Evolutionary conservation across 1,140 invertebrate species (phyloP).

Genomic region (Lordiphosa mommai): DNA sequence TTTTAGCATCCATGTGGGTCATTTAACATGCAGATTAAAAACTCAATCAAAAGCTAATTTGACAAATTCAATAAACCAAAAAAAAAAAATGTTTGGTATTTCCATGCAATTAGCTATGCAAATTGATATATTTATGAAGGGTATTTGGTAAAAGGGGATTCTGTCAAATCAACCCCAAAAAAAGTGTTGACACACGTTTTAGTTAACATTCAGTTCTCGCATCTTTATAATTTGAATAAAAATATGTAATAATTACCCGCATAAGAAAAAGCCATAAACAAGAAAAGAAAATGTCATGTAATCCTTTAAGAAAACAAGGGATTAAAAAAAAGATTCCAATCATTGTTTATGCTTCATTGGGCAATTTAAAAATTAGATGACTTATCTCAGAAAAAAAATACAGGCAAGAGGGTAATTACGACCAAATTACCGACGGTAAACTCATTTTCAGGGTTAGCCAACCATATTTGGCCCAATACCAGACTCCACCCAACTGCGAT

Average conservation of each 20-base stretch:
- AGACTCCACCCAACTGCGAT: constrained; percentile 40
- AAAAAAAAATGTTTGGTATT: constrained; percentile 30
- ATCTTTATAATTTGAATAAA: constrained; percentile 30
- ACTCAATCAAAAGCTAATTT: constrained; percentile 68
- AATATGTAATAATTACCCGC: constrained; percentile 61
- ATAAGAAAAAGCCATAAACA: constrained; percentile 12
- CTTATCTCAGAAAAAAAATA: constrained; percentile 25
- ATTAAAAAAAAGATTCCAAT: constrained; percentile 24
- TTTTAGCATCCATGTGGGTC: constrained; percentile 47
- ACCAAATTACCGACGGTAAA: constrained; percentile 46
- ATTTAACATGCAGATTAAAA: constrained; percentile 71
- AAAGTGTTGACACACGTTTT: constrained; percentile 31
- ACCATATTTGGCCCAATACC: constrained; percentile 9
- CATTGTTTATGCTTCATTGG: constrained; percentile 42
- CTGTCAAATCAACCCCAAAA: constrained; percentile 15
- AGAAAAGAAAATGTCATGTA: constrained; percentile 33
- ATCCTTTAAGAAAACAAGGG: constrained; percentile 54
- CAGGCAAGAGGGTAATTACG: constrained; percentile 39
- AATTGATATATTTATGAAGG: constrained; percentile 56
- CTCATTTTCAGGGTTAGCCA: constrained; percentile 16
- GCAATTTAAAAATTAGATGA: constrained; percentile 26
- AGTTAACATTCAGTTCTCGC: neutral
- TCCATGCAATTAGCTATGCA: constrained; percentile 65
- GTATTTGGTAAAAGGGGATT: constrained; percentile 40
- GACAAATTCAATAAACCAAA: constrained; percentile 52